Evolutionary conservation across 2,797 vertebrate species (phyloP), one percentile per base, ranked within the genome.

Genomic region (Crocodylus rhombifer): DNA sequence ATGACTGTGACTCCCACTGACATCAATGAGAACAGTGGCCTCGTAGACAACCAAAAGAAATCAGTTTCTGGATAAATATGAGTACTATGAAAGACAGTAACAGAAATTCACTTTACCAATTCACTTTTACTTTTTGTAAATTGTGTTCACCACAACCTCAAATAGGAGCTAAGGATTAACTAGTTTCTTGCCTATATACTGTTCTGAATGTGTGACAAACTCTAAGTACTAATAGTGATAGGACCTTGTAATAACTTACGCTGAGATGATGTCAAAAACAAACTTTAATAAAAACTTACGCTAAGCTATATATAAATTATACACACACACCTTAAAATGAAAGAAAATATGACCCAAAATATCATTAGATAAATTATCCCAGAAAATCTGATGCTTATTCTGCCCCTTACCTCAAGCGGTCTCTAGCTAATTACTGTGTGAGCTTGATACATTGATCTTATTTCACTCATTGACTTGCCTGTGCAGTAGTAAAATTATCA

Each of bases 381-480:
- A 82, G 87, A 28, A 79, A 95, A 87, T 77, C 69, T 73, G 95
- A 56, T 75, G 83, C 57, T 93, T 91, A 88, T 80, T 94, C 57
- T 78, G 91, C 79, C 69, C 75, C n/a, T 84, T 60, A 64, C 76
- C 94, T 79, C 65, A 73, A 92, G 87, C 71, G 82, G 33, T 86
- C 94, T 87, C 62, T 87, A 89, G 92, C 93, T 92, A 96, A 94
- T 94, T 86, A 91, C 33, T 86, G 13, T 69, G 55, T 25, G 42
- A 94, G 89, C 86, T 84, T 86, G 84, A 96, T 85, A 96, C 96
- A 96, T 79, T 89, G 89, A 93, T 90, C 97, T 96, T 79, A 89
- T 92, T 96, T 94, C 89, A 57, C 85, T 96, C n/a, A 82, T 64
- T 96, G 95, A 96, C 88, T 95, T 95, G 63, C 28, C 88, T 86